These are phyloP conservation scores for Spea multiplicata DNA, from an alignment of 2,113 vertebrate species.

Conservation along the genomic window DNA sequence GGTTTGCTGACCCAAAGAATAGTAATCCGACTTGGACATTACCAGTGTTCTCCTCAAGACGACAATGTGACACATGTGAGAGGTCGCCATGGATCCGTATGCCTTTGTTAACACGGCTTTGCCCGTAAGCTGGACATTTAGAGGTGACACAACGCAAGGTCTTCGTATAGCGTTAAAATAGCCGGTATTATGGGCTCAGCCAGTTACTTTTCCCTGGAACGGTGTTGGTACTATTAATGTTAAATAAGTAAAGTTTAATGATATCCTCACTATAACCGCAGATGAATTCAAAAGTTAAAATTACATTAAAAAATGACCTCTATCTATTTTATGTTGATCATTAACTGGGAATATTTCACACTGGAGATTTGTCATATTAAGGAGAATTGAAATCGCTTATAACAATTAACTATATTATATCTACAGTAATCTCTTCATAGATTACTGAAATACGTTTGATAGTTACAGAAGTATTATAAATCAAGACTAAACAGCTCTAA, in stretches of 20 bases:
- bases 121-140: too few relatives aligned
- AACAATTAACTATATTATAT: conserved; percentile 81
- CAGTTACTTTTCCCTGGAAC: conserved; percentile 19
- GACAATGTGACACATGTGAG: too few relatives aligned
- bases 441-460: conserved; percentile 77
- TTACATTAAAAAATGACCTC: conserved; percentile 82
- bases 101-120: too few relatives aligned
- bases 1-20: too few relatives aligned
- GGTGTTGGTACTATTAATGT: conserved; percentile 30
- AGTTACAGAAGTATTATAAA: conserved; percentile 70
- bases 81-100: too few relatives aligned
- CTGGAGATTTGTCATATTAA: conserved; percentile 83
- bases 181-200: too few relatives aligned
- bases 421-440: conserved; percentile 73
- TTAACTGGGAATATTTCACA: conserved; percentile 84
- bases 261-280: conserved; percentile 65
- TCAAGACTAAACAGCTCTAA: conserved; percentile 47
- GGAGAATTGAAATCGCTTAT: conserved; percentile 80
- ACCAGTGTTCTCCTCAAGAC: too few relatives aligned
- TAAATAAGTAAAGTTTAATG: conserved; percentile 64
- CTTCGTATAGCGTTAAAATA: too few relatives aligned
- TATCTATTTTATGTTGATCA: conserved; percentile 83
- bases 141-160: too few relatives aligned
- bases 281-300: conserved; percentile 83
- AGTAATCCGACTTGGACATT: too few relatives aligned